A percentile compares a stretch with the other conserved stretches of the same genome.
Evolutionary conservation across 2,113 vertebrate species (phyloP).

Genomic region (Garra rufa): DNA sequence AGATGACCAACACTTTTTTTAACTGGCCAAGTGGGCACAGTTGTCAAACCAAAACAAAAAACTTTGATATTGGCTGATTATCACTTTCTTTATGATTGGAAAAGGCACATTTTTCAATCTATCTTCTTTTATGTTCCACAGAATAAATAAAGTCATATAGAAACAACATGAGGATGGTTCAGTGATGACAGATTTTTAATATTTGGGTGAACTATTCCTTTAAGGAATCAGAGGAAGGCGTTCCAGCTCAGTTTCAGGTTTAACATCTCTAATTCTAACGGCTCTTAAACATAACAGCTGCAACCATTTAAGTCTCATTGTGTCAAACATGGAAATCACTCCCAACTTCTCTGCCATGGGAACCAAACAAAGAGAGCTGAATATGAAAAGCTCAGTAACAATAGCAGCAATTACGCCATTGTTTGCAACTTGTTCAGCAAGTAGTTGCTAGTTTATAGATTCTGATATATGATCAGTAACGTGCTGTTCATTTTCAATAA

Average conservation of each 20-base stretch:
- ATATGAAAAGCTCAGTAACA: neutral
- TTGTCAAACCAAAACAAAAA: too few species aligned
- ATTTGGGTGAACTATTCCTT: neutral
- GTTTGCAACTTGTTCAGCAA: conserved; percentile 27
- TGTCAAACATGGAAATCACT: neutral
- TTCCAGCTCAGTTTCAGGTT: neutral
- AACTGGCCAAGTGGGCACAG: neutral
- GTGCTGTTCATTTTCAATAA: neutral
- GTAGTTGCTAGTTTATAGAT: neutral
- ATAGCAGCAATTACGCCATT: conserved; percentile 9
- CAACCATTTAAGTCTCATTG: conserved; percentile 2
- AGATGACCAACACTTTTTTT: neutral
- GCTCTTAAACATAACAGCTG: neutral
- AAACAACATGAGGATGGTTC: neutral
- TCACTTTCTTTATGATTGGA: too few species aligned
- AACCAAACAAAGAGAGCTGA: conserved; percentile 48
- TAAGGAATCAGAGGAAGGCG: neutral
- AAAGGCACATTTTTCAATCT: neutral
- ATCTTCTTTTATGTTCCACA: neutral
- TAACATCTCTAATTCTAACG: neutral
- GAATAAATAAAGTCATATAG: neutral
- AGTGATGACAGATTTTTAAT: neutral
- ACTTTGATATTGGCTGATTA: too few species aligned
- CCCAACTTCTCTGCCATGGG: conserved; percentile 37
- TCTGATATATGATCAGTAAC: neutral